Conservation (phyloP, 2,797 vertebrate species). For the Neoniphon sammara region DNA sequence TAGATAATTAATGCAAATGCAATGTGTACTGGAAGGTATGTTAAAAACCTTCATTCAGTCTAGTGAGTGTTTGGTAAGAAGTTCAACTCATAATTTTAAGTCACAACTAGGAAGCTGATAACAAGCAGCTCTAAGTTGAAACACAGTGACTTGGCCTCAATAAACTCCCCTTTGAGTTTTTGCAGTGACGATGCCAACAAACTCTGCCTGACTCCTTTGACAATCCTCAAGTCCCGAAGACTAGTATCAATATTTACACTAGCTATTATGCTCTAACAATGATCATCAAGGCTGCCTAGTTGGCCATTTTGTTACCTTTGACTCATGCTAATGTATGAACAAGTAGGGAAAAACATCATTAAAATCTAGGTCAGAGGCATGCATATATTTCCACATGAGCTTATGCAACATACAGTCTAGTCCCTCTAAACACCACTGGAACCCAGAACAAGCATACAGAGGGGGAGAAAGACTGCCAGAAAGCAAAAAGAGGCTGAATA, state of each 20-base stretch:
- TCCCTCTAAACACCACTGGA: neutral
- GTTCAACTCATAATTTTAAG: too few relatives aligned
- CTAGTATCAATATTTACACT: slow-evolving; percentile 12
- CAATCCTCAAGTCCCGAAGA: slow-evolving; percentile 2
- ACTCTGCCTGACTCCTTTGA: slow-evolving; percentile 26
- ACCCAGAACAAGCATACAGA: neutral
- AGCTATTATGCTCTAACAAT: slow-evolving; percentile 16
- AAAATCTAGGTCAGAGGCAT: slow-evolving; percentile 3
- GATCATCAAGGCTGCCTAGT: neutral
- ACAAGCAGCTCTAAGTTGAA: neutral
- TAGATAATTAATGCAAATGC: too few relatives aligned
- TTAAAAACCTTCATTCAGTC: too few relatives aligned
- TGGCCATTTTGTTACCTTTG: slow-evolving; percentile 28
- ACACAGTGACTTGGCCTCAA: neutral
- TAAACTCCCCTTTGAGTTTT: neutral
- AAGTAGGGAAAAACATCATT: slow-evolving; percentile 23
- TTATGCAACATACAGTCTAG: slow-evolving; percentile 43
- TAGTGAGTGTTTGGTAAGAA: too few relatives aligned
- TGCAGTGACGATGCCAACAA: slow-evolving; percentile 16
- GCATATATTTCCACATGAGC: neutral
- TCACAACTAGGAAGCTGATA: too few relatives aligned
- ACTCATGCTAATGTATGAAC: slow-evolving; percentile 7
- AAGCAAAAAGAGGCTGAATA: neutral
- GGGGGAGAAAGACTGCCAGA: neutral
- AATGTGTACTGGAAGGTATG: too few relatives aligned